These are phyloP conservation scores for Lutjanus campechanus DNA, from an alignment of 2,797 vertebrate genomes.

Conservation along the genomic window DNA sequence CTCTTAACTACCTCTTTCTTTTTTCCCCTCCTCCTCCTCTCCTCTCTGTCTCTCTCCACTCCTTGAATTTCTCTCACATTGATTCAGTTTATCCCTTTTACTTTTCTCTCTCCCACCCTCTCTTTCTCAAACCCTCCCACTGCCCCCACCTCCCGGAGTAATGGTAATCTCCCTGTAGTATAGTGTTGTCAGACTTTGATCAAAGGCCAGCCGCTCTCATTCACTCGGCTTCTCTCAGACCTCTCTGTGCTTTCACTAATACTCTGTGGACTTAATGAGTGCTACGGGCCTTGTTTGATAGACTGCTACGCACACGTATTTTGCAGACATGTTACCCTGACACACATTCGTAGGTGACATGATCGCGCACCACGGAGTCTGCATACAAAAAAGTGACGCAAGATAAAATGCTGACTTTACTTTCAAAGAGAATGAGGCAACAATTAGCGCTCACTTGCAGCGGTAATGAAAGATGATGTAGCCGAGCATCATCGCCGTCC, in stretches of 20 bases:
- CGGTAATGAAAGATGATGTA: conserved; percentile 28
- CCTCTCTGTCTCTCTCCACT: conserved; percentile 14
- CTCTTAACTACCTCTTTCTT: conserved; percentile 54
- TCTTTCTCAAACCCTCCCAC: conserved; percentile 30
- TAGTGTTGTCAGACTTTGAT: conserved; percentile 74
- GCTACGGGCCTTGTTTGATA: conserved; percentile 44
- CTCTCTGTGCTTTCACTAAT: conserved; percentile 44
- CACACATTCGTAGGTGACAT: conserved; percentile 1
- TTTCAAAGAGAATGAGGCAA: conserved; percentile 64
- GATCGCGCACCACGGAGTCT: neutral
- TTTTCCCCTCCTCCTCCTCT: neutral
- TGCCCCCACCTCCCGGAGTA: conserved; percentile 35
- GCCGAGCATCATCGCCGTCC: conserved; percentile 11
- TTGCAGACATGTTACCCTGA: conserved; percentile 9
- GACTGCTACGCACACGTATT: conserved; percentile 18
- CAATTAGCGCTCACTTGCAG: conserved; percentile 54
- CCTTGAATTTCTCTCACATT: conserved; percentile 43
- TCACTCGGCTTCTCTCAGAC: conserved; percentile 58
- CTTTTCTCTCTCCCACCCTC: conserved; percentile 38
- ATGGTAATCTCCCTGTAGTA: conserved; percentile 70
- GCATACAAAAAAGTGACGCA: conserved; percentile 45
- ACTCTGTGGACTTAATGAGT: conserved; percentile 67
- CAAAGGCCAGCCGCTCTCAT: conserved; percentile 59
- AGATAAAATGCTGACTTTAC: conserved; percentile 69
- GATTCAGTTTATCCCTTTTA: conserved; percentile 62